These are phyloP conservation scores for Apistogramma diplotaenia DNA, from an alignment of 2,113 vertebrate genomes.

Conservation along the genomic window DNA sequence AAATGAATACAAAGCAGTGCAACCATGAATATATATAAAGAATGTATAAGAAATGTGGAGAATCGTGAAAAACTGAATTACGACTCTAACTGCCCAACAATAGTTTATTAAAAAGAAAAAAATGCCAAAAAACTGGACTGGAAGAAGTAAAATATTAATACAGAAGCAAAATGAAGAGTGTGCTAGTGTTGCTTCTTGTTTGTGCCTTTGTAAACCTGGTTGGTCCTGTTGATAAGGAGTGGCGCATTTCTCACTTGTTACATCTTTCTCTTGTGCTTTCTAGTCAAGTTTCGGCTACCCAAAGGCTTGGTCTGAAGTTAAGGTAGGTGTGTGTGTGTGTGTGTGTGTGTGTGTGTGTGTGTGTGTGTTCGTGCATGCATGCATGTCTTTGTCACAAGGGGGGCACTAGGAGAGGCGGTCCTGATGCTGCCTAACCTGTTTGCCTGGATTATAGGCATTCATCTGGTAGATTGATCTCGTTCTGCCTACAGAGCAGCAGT, in stretches of 20 bases:
- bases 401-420: constrained; percentile 27
- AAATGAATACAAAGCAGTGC: background rate
- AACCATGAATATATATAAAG: background rate
- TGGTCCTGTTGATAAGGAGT: constrained; percentile 63
- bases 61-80: background rate
- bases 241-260: constrained; percentile 5
- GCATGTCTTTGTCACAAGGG: background rate
- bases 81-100: background rate
- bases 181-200: background rate
- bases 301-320: background rate
- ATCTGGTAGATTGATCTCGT: constrained; percentile 38
- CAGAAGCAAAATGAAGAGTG: background rate
- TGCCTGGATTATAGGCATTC: constrained; percentile 51
- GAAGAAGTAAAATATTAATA: background rate
- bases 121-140: background rate
- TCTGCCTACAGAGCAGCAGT: constrained; percentile 27
- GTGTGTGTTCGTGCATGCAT: too few relatives aligned
- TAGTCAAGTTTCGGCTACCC: constrained; percentile 61
- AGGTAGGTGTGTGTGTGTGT: constrained; percentile 2
- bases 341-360: background rate
- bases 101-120: background rate
- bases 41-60: background rate
- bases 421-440: constrained; percentile 73
- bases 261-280: constrained; percentile 2
- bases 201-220: constrained; percentile 52